These are phyloP conservation scores for Pecten maximus DNA, from an alignment of 2,888 invertebrate genomes.

Conservation along the genomic window DNA sequence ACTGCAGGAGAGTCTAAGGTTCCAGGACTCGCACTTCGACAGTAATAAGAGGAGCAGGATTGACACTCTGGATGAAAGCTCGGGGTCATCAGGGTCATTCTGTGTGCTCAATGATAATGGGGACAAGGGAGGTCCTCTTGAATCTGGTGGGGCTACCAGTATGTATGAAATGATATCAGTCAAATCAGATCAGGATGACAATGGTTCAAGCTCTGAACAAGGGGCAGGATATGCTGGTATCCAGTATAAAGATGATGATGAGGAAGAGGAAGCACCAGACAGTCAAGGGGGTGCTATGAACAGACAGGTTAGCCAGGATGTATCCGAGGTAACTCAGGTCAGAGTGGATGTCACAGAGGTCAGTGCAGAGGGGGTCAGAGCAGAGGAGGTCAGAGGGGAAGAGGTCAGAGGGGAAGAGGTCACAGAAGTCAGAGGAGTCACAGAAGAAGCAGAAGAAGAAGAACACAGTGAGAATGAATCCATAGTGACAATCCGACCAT, in stretches of 20 bases:
- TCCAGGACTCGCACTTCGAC: slow-evolving; percentile 63
- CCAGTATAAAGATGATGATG: slow-evolving; percentile 40
- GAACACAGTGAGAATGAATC: slow-evolving; percentile 71
- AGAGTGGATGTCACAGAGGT: slow-evolving; percentile 16
- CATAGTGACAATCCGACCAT: slow-evolving; percentile 70
- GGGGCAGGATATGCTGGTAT: slow-evolving; percentile 44
- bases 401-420: slow-evolving; percentile 45
- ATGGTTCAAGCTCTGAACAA: slow-evolving; percentile 43
- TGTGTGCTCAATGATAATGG: slow-evolving; percentile 70
- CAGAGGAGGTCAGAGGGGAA: slow-evolving; percentile 26
- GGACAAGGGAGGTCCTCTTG: slow-evolving; percentile 52
- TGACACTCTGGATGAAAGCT: slow-evolving; percentile 55
- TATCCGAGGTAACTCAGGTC: neutral
- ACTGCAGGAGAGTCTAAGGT: slow-evolving; percentile 43
- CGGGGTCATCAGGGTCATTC: slow-evolving; percentile 72
- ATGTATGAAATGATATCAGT: slow-evolving; percentile 57
- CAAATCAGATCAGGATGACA: slow-evolving; percentile 34
- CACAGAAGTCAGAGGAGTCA: slow-evolving; percentile 44
- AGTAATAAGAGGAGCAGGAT: slow-evolving; percentile 58
- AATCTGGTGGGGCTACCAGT: slow-evolving; percentile 50
- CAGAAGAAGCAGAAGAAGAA: slow-evolving; percentile 60
- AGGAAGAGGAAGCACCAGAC: slow-evolving; percentile 37
- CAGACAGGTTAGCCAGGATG: slow-evolving; percentile 31
- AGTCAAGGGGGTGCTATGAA: slow-evolving; percentile 42
- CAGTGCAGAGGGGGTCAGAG: slow-evolving; percentile 44